A percentile compares a stretch with the other conserved stretches of the same genome.
Evolutionary conservation across 2,888 invertebrate species (phyloP).

Genomic region (Pterostichus niger): DNA sequence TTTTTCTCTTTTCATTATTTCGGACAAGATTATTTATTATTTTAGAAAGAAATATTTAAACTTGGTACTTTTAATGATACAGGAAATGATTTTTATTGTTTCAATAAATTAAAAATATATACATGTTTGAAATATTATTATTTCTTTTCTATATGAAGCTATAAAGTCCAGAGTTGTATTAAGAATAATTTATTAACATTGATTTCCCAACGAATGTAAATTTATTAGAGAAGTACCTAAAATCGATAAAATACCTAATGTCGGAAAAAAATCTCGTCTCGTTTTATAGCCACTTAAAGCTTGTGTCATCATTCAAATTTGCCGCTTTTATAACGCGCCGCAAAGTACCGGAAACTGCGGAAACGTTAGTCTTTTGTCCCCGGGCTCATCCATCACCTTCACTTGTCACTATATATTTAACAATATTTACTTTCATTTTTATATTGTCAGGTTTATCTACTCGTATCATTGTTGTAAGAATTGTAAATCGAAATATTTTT

Average conservation of each 20-base stretch:
- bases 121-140: too few relatives aligned
- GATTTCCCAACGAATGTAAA: neutral
- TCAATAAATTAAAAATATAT: too few relatives aligned
- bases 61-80: too few relatives aligned
- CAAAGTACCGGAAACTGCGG: constrained; percentile 28
- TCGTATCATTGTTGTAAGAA: too few relatives aligned
- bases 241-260: constrained; percentile 22
- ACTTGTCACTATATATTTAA: constrained; percentile 1
- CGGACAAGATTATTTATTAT: too few relatives aligned
- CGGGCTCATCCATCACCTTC: neutral
- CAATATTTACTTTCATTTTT: neutral
- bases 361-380: constrained; percentile 23
- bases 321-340: neutral
- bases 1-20: too few relatives aligned
- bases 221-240: constrained; percentile 5
- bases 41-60: too few relatives aligned
- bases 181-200: neutral
- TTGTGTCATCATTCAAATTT: constrained; percentile 32
- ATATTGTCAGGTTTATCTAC: neutral
- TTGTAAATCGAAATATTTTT: too few relatives aligned
- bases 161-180: too few relatives aligned
- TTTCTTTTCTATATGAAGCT: too few relatives aligned
- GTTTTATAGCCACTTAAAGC: constrained; percentile 33
- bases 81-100: too few relatives aligned
- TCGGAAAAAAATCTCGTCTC: constrained; percentile 4